Evolutionary conservation across 2,113 vertebrate genomes (phyloP).

Genomic region (Petrocephalus zakoni): DNA sequence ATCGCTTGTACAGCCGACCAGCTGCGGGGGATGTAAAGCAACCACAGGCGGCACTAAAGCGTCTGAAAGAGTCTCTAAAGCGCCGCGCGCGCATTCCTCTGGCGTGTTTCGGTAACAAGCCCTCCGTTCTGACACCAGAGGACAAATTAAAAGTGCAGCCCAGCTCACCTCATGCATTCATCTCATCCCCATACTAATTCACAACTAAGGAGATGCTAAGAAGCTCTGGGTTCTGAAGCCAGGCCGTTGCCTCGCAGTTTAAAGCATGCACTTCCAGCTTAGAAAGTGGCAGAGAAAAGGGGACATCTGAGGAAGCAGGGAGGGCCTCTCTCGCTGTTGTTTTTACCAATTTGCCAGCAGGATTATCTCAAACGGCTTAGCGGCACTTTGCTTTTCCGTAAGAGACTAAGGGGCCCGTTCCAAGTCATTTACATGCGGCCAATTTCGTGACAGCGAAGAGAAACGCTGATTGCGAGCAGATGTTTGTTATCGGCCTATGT

Average conservation of each 20-base stretch:
- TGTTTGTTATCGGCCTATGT: neutral
- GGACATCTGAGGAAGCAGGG: neutral
- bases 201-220: neutral
- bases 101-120: neutral
- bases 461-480: neutral
- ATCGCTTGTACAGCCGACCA: neutral
- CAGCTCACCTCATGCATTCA: neutral
- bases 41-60: neutral
- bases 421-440: neutral
- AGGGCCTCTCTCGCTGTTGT: neutral
- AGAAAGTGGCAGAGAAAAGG: neutral
- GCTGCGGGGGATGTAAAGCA: neutral
- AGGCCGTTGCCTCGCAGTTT: neutral
- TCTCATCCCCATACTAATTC: neutral
- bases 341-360: neutral
- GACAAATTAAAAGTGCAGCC: neutral
- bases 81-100: neutral
- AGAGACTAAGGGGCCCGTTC: neutral
- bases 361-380: neutral
- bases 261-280: neutral
- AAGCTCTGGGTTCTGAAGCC: neutral
- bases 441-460: neutral
- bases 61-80: neutral
- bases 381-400: neutral
- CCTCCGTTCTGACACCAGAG: neutral